phyloP scores from a whole-genome alignment of 1,140 invertebrate genomes.

The Thaumatotibia leucotreta region DNA sequence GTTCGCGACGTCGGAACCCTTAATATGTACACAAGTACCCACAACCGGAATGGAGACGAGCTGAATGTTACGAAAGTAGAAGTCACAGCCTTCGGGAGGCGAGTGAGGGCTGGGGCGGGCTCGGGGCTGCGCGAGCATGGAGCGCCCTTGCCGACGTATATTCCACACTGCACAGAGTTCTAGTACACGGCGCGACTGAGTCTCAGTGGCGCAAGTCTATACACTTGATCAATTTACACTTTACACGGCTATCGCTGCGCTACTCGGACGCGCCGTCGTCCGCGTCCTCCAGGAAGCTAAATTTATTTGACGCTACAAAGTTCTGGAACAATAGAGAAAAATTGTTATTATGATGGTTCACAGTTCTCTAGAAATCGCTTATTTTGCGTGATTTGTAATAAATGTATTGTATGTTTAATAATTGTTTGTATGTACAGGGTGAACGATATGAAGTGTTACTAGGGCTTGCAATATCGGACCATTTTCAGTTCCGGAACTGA shows the following conservation, averaged over 20 bases:
- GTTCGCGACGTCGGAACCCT: background rate
- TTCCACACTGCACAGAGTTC: slow-evolving; percentile 56
- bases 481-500: too few species aligned
- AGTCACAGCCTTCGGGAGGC: slow-evolving; percentile 11
- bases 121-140: slow-evolving; percentile 54
- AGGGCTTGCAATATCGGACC: too few species aligned
- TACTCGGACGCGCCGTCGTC: slow-evolving; percentile 66
- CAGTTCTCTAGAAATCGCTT: too few species aligned
- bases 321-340: slow-evolving; percentile 73
- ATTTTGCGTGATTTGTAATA: too few species aligned
- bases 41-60: slow-evolving; percentile 1
- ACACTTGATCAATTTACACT: slow-evolving; percentile 67
- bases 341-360: too few species aligned
- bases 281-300: slow-evolving; percentile 70
- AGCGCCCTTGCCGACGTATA: slow-evolving; percentile 49
- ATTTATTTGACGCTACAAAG: slow-evolving; percentile 81
- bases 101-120: slow-evolving; percentile 56
- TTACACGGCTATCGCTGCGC: slow-evolving; percentile 49
- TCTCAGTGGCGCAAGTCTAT: slow-evolving; percentile 38
- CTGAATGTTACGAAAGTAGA: background rate
- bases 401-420: too few species aligned
- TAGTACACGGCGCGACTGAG: slow-evolving; percentile 51
- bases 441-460: too few species aligned
- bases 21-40: background rate
- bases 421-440: too few species aligned